These are phyloP conservation scores for Sisyra nigra DNA, from an alignment of 2,888 invertebrate genomes.

Conservation along the genomic window DNA sequence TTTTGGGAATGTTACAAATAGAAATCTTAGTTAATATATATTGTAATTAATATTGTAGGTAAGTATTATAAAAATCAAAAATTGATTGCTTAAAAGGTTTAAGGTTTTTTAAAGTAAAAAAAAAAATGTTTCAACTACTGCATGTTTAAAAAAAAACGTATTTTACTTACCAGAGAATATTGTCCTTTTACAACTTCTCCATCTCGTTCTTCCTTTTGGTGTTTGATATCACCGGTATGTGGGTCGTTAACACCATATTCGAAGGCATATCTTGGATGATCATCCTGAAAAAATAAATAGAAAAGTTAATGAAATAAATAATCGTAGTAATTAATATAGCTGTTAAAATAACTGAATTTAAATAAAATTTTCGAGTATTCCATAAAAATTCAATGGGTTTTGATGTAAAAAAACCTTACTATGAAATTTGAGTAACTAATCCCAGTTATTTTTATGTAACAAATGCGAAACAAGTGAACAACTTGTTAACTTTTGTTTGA, in stretches of 20 bases:
- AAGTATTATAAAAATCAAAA: too few species aligned
- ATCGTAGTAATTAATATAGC: background rate
- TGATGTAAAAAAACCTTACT: too few species aligned
- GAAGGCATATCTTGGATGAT: constrained; percentile 52
- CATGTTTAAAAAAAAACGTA: background rate
- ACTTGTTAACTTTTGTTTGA: too few species aligned
- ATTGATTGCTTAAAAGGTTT: background rate
- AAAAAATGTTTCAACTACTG: background rate
- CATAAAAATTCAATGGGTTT: too few species aligned
- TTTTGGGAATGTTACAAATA: too few species aligned
- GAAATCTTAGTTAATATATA: too few species aligned
- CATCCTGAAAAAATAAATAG: constrained; percentile 29
- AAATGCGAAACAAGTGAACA: too few species aligned
- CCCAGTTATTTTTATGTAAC: too few species aligned
- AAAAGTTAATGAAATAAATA: background rate
- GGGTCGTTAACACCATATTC: constrained; percentile 60
- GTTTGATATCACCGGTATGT: constrained; percentile 57
- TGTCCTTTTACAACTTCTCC: constrained; percentile 56
- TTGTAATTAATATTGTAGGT: too few species aligned
- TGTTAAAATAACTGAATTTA: background rate
- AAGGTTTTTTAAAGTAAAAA: background rate
- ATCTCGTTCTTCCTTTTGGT: constrained; percentile 54
- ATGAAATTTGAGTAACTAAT: too few species aligned
- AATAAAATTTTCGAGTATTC: too few species aligned
- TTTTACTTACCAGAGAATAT: constrained; percentile 21